Evolutionary conservation across 37 sponge, comb jelly and placozoan genomes (phyloP), one percentile per base, ranked within the genome.

Genomic region (Haliclona indistincta): DNA sequence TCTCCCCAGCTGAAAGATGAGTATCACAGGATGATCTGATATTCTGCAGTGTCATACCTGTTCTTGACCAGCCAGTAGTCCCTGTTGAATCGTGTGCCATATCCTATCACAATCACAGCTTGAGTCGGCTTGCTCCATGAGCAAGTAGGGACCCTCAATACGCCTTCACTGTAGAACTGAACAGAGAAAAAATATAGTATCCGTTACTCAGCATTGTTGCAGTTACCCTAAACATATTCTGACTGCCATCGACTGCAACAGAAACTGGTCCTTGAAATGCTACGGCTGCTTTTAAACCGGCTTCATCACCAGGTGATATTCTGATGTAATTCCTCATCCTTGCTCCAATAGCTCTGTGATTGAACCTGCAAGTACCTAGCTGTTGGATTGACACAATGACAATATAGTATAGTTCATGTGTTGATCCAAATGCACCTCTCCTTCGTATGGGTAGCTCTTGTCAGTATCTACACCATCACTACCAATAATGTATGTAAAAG

Each of bases 241-340:
- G 71, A 38, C 33, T 52, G 26, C 79, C 89, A 56, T 82, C 89
- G 15, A 88, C 77, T 25, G 71, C 73, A 38, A 88, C 89, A 63
- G 89, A 68, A 20, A 88, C 64, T 28, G 89, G 89, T 78, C 89
- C 89, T 15, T 58, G 73, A 29, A 53, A 76, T 35, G 89, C 89
- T 36, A 88, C 89, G 5, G 89, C 89, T 15, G 52, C 78, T 47
- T 74, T 66, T 26, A 88, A 56, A 38, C 32, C 89, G 22, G 33
- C 53, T 63, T 88, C 89, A 65, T 53, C 56, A 10, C 80, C 79
- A 36, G 37, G 38, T 43, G 32, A 39, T 43, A 88, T 38, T 17
- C 20, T 20, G 17, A 71, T 52, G 44, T 42, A 78, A 19, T 84
- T 73, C 10, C 79, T 47, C 64, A 38, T 33, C 6, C 33, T 68